These are phyloP conservation scores for Homarus americanus DNA, from an alignment of 1,140 invertebrate species.

Conservation along the genomic window DNA sequence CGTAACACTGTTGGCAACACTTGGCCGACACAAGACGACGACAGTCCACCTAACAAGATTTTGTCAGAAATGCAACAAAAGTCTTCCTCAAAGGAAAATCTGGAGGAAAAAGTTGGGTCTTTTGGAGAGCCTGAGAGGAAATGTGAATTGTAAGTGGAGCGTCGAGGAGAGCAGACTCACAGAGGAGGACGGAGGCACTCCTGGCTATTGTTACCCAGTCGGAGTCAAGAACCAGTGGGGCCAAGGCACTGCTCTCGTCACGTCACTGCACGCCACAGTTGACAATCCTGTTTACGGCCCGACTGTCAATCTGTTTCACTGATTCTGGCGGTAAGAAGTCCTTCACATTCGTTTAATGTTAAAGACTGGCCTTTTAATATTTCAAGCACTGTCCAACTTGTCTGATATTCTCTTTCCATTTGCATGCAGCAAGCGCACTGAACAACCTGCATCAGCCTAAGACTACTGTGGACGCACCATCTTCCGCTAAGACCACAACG, in stretches of 20 bases:
- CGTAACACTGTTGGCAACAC: background rate
- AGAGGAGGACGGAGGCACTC: background rate
- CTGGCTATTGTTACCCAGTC: background rate
- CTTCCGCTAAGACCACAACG: too few species aligned
- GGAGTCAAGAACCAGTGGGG: background rate
- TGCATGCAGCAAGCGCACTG: too few species aligned
- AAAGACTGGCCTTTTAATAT: too few species aligned
- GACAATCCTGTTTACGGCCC: too few species aligned
- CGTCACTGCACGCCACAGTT: too few species aligned
- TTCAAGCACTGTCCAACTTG: too few species aligned
- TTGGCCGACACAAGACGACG: background rate
- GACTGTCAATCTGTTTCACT: too few species aligned
- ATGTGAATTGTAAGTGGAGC: slow-evolving; percentile 7
- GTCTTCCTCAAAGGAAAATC: background rate
- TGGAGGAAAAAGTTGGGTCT: background rate
- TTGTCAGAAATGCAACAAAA: background rate
- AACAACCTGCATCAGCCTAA: too few species aligned
- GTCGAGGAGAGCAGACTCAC: background rate
- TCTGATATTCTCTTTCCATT: too few species aligned
- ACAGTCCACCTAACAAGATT: background rate
- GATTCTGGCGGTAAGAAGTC: too few species aligned
- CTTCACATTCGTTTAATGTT: too few species aligned
- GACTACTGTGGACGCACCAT: too few species aligned
- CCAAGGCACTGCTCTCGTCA: background rate
- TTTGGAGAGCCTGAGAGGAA: background rate